Evolutionary conservation across 2,113 vertebrate species (phyloP).

Genomic region (Dicaeum eximium): DNA sequence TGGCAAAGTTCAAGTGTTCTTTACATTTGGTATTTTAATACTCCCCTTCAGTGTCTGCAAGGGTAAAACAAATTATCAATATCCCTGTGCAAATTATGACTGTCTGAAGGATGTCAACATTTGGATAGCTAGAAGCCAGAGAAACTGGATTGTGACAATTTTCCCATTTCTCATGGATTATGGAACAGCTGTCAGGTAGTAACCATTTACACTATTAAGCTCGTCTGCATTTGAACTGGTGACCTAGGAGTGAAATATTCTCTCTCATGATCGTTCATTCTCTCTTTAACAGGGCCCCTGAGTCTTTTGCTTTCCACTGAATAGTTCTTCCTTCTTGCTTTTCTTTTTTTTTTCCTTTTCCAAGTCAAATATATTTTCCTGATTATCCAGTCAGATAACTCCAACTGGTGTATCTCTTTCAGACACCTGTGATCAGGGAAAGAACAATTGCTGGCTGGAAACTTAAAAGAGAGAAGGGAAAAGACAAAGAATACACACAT

Average conservation of each 20-base stretch:
- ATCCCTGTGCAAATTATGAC: not conserved
- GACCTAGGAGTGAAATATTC: constrained; percentile 42
- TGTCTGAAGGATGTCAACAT: not conserved
- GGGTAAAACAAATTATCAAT: not conserved
- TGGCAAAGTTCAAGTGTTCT: not conserved
- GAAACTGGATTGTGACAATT: not conserved
- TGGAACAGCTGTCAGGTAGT: constrained; percentile 34
- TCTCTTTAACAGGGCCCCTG: constrained; percentile 6
- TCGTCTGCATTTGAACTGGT: constrained; percentile 43
- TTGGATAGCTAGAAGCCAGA: not conserved
- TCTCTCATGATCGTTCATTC: constrained; percentile 9
- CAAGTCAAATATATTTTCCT: not conserved
- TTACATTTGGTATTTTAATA: not conserved
- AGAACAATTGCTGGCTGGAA: not conserved
- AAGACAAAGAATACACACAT: rapidly evolving
- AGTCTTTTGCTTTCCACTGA: not conserved
- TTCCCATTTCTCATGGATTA: constrained; percentile 17
- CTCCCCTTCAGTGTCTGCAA: not conserved
- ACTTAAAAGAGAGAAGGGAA: not conserved
- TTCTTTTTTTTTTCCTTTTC: not conserved
- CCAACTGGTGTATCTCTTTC: not conserved
- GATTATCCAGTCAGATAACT: not conserved
- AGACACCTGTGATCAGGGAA: not conserved
- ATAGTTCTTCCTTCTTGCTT: not conserved
- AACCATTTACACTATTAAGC: constrained; percentile 36